These are phyloP conservation scores for Cartodere bifasciata DNA, from an alignment of 2,888 invertebrate species.

Conservation along the genomic window DNA sequence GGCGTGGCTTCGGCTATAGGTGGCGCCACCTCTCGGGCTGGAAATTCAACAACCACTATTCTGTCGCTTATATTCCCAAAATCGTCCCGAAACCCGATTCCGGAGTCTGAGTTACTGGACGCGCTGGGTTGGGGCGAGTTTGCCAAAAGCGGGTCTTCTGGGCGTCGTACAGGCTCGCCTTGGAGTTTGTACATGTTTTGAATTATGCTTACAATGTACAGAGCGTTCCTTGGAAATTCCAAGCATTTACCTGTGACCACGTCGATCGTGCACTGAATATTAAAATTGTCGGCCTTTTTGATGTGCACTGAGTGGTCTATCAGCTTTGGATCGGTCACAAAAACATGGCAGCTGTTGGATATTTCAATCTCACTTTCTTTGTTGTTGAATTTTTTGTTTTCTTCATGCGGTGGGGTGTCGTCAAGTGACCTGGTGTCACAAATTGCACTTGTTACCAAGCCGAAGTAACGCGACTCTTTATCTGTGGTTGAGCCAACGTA, in stretches of 20 bases:
- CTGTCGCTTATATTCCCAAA: constrained; percentile 72
- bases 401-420: constrained; percentile 15
- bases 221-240: constrained; percentile 82
- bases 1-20: too few species aligned
- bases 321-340: constrained; percentile 81
- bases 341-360: constrained; percentile 89
- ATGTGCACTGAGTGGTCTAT: constrained; percentile 70
- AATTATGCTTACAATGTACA: constrained; percentile 59
- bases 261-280: constrained; percentile 71
- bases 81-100: constrained; percentile 87
- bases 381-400: constrained; percentile 21
- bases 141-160: constrained; percentile 40
- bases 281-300: constrained; percentile 70
- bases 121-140: constrained; percentile 80
- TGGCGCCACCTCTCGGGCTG: too few species aligned
- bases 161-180: constrained; percentile 23
- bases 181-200: constrained; percentile 60
- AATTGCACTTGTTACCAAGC: constrained; percentile 76
- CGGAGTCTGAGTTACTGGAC: constrained; percentile 90
- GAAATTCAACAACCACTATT: constrained; percentile 66
- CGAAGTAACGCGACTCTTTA: constrained; percentile 84
- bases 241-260: constrained; percentile 66
- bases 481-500: constrained; percentile 86
- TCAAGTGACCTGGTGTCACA: constrained; percentile 29
- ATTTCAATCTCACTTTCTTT: constrained; percentile 41